phyloP scores from a whole-genome alignment of 1,140 invertebrate genomes.

The Ladona fulva region DNA sequence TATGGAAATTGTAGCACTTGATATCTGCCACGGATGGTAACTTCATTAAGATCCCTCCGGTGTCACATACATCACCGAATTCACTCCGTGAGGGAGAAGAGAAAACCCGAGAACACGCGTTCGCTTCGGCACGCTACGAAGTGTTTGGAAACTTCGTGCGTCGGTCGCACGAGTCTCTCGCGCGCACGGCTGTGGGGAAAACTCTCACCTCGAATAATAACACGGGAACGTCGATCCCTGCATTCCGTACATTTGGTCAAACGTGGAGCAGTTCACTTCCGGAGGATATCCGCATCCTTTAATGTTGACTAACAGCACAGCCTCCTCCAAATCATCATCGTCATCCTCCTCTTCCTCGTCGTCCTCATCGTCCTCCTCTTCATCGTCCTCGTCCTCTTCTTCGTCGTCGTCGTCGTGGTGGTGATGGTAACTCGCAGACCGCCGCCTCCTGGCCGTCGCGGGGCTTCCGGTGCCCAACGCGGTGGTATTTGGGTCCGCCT shows the following conservation, averaged over 20 bases:
- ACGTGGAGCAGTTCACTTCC: constrained; percentile 70
- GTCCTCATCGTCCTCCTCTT: background rate
- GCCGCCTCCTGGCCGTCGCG: background rate
- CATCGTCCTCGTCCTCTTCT: background rate
- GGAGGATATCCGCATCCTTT: constrained; percentile 87
- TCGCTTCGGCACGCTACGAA: background rate
- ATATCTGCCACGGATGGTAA: no score
- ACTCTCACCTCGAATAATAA: constrained; percentile 56
- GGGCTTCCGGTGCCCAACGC: background rate
- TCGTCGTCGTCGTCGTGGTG: background rate
- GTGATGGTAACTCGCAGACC: background rate
- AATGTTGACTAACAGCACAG: constrained; percentile 64
- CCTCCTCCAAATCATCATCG: constrained; percentile 39
- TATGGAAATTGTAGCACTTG: no score
- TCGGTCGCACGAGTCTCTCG: background rate
- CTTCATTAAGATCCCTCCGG: no score
- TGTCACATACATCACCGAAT: no score
- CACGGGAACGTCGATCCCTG: constrained; percentile 71
- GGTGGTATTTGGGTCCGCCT: background rate
- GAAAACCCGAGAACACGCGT: no score
- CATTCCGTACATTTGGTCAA: constrained; percentile 62
- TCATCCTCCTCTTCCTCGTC: background rate
- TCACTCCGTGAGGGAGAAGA: no score
- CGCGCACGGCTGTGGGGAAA: background rate
- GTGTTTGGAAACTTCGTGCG: background rate